Evolutionary conservation across 2,888 invertebrate genomes (phyloP), one percentile per base, ranked within the genome.

Genomic region (Bhutanitis thaidina): DNA sequence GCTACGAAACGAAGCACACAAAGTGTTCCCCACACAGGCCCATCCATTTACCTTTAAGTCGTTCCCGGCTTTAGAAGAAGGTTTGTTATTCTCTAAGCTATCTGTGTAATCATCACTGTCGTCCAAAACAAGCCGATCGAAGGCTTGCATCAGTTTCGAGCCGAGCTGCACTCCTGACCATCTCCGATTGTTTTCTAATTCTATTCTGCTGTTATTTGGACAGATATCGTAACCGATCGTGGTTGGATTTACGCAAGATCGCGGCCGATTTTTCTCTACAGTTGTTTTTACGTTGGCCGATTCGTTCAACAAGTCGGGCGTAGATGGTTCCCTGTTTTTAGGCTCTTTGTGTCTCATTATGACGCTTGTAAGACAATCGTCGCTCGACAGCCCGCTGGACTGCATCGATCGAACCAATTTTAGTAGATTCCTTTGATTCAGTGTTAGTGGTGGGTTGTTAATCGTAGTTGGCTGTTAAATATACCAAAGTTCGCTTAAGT

Each of bases 31-130:
- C 67, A 76, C 62, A 71, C 66, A 67, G 68, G 65, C 71, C 76
- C 74, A 73, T 71, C 67, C 56, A 68, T 71, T 87, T 89, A 88
- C 89, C 88, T 89, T 89, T 69, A 69, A 68, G 57, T 88, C 85
- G 71, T 68, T 78, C 62, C 92, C 92, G 63, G 92, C 62, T 70
- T 84, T 86, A 69, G 77, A 73, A 61, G 78, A 61, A 75, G 81
- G 77, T 65, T 83, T 87, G 66, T 91, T 90, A 72, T 91, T 92
- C 77, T 94, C 94, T 61, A 94, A 85, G 76, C 94, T 94, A 79
- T 95, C 94, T 7, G 93, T 93, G 70, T 94, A 94, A 74, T 94
- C 93, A 61, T 93, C 93, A 55, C 93, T 93, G 66, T 93, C 93
- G 55, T 91, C 91, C 54, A 91, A 90, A 48, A 91, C 91, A 27